Evolutionary conservation across 1,140 invertebrate genomes (phyloP), one percentile per base, ranked within the genome.

Genomic region (Anastrepha ludens): DNA sequence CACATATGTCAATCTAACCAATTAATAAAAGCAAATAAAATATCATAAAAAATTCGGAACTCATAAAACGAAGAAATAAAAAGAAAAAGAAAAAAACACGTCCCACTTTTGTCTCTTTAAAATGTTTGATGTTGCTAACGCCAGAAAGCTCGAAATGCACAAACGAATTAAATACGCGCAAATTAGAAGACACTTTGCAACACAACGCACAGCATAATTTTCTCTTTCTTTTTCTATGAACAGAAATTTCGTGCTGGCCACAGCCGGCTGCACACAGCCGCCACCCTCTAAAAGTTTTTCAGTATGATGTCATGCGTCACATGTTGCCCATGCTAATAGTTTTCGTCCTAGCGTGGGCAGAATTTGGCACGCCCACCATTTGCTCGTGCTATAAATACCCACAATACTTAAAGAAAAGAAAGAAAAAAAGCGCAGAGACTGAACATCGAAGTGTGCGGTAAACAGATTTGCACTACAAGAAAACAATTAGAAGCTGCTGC

Each of bases 351-450:
- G 8, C 74, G 74, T 81, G 47, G 8, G 17, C 47, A n/a, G 55
- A 17, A 55, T 41, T 81, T 81, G 74, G 74, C 74, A 81, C 74
- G 47, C 74, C 74, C 74, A 81, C 74, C 74, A 81, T 81, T 81
- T 81, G 74, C 74, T 81, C 47, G n/a, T 17, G 47, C 74, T 81
- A 81, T 7, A 81, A 81, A 81, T 81, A 81, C 20, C 50, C 74
- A 81, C 50, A 81, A 81, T 29, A 81, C 41, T 81, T 81, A 29
- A 81, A 55, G 47, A 20, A 81, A 55, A 81, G 47, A 20, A 13
- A 47, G 44, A 78, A 70, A 41, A 44, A 65, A 70, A 50, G 50
- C 50, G 9, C n/a, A 20, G 13, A 8, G 2, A 8, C n/a, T 29
- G 47, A 81, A 55, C 50, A 15, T 81, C 47, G 44, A 81, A 81